Conservation (phyloP, 2,113 vertebrate species). For the Hylia prasina region DNA sequence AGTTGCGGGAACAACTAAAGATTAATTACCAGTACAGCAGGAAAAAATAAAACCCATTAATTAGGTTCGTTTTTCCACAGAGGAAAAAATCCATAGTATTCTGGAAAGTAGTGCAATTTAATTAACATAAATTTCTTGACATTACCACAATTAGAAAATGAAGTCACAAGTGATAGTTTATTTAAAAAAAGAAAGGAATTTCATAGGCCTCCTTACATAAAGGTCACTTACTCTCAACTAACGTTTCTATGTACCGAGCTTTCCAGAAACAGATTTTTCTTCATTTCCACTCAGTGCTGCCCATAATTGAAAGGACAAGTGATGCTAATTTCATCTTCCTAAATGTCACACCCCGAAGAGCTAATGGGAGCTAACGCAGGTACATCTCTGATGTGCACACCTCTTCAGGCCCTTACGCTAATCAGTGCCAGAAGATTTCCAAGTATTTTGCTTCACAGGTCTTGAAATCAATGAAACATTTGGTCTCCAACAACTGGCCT, state of each 20-base stretch:
- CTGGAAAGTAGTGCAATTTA: neutral
- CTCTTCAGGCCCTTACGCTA: neutral
- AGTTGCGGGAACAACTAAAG: neutral
- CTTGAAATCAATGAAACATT: slow-evolving; percentile 29
- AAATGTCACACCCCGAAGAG: slow-evolving; percentile 16
- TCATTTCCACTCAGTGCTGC: slow-evolving; percentile 16
- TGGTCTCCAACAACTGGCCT: neutral
- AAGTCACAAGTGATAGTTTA: neutral
- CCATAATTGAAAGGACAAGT: slow-evolving; percentile 44
- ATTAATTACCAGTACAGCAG: neutral
- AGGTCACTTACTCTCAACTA: neutral
- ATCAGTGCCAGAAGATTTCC: slow-evolving; percentile 39
- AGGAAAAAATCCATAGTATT: neutral
- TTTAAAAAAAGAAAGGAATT: neutral
- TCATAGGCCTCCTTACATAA: neutral
- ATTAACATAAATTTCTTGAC: neutral
- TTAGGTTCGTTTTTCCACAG: neutral
- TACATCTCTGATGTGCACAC: neutral
- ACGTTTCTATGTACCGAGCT: neutral
- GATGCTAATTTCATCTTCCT: slow-evolving; percentile 39
- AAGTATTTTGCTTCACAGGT: slow-evolving; percentile 14
- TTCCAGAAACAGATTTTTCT: slow-evolving; percentile 45
- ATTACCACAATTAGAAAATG: neutral
- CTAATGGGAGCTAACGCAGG: neutral
- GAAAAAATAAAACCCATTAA: neutral